A percentile compares a stretch with the other conserved stretches of the same genome.
These are phyloP conservation scores for Brachyhypopomus gauderio DNA, from an alignment of 2,113 vertebrate genomes.

Conservation along the genomic window DNA sequence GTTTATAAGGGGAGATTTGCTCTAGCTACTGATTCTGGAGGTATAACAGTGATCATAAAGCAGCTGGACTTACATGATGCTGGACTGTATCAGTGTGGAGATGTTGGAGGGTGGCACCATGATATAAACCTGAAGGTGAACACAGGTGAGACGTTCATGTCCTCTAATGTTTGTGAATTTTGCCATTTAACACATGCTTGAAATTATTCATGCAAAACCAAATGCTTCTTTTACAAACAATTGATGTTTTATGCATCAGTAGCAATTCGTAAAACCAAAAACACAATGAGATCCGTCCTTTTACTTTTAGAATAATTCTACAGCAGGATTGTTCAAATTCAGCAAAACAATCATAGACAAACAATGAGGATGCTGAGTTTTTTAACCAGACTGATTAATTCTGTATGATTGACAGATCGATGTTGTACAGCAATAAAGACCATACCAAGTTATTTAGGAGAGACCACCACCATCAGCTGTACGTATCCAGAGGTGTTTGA, in stretches of 20 bases:
- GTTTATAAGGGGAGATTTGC: neutral
- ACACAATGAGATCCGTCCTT: too few relatives aligned
- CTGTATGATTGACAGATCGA: slow-evolving; percentile 34
- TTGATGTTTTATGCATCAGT: too few relatives aligned
- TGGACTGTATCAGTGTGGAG: slow-evolving; percentile 24
- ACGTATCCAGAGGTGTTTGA: neutral
- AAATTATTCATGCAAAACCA: too few relatives aligned
- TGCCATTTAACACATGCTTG: neutral
- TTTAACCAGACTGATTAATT: neutral
- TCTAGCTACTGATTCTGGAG: slow-evolving; percentile 1
- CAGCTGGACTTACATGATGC: slow-evolving; percentile 1
- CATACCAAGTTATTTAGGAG: neutral
- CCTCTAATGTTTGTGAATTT: neutral
- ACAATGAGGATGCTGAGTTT: too few relatives aligned
- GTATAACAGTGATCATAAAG: slow-evolving; percentile 5
- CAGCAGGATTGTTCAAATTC: too few relatives aligned
- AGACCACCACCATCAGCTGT: slow-evolving; percentile 8
- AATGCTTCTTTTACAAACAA: too few relatives aligned
- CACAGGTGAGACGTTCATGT: neutral
- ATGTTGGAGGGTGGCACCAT: neutral
- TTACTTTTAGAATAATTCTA: too few relatives aligned
- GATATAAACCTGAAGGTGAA: slow-evolving; percentile 13
- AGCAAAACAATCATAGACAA: too few relatives aligned
- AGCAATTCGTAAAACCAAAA: too few relatives aligned
- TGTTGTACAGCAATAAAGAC: neutral